Evolutionary conservation across 2,113 vertebrate species (phyloP), one percentile per base, ranked within the genome.

Genomic region (Notothenia rossii): DNA sequence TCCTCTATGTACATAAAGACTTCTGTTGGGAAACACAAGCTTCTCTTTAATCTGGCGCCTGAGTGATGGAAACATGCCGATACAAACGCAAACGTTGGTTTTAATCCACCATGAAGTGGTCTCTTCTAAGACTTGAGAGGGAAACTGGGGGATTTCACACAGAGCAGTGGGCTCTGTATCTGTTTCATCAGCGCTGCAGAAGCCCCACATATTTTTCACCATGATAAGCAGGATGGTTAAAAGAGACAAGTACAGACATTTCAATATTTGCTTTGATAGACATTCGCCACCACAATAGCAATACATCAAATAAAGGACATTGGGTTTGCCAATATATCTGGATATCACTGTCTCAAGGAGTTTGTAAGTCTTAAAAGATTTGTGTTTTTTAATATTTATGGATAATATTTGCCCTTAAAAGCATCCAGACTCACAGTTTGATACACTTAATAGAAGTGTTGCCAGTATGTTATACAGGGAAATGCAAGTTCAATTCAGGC

Each of bases 41-140:
- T 75, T 69, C 51, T 60, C 72, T 86, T 83, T 84, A 82, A 91
- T 89, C 79, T 74, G 13, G 13, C 2, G 17, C 14, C 56, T 62
- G 53, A 71, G 59, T 75, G 82, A 78, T 75, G 53, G 43, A 82
- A 82, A 72, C 79, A 81, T 72, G 70, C 55, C 81, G 74, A 89
- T 86, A 75, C 12, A 58, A 73, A 73, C 2, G 48, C 22, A 50
- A 81, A 69, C 79, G 69, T 81, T n/a, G 45, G 36, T 88, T 86
- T 86, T 86, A 91, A 91, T 91, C 73, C 82, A 75, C 82, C 60
- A 63, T 90, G 86, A 86, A 91, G 69, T 71, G 60, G 56, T 80
- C 82, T 87, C 82, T 90, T 81, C 56, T 77, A 53, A 83, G 76
- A 84, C 79, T 89, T 65, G 18, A 83, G 50, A 81, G 45, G 80